These are phyloP conservation scores for Amphipyra tragopoginis DNA, from an alignment of 2,888 invertebrate genomes.

Conservation along the genomic window DNA sequence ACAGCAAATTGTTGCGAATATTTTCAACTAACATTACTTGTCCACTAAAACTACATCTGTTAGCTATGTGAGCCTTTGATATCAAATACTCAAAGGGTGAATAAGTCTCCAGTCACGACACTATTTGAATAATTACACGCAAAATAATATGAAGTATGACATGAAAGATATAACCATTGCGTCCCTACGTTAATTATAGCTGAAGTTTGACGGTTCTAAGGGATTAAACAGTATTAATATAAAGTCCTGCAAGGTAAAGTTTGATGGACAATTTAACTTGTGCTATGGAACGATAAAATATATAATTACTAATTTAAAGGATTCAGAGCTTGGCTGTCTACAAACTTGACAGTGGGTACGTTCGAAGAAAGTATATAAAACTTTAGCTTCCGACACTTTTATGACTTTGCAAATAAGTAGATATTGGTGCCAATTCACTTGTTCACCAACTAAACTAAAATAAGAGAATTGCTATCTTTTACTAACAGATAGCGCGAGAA, in stretches of 20 bases:
- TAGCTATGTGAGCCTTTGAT: background rate
- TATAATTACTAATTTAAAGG: background rate
- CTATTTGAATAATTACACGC: background rate
- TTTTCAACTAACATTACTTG: no score
- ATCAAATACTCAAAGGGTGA: background rate
- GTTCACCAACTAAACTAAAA: no score
- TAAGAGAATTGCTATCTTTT: no score
- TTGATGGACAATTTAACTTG: conserved; percentile 21
- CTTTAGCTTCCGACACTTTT: no score
- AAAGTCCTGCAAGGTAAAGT: conserved; percentile 7
- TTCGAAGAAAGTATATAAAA: no score
- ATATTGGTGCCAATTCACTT: no score
- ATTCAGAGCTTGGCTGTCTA: background rate
- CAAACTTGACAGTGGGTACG: background rate
- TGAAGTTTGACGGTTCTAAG: conserved; percentile 5
- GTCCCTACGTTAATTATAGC: conserved; percentile 2
- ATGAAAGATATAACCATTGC: conserved; percentile 2
- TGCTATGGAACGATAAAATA: conserved; percentile 15
- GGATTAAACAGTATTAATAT: conserved; percentile 12
- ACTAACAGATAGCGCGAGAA: no score
- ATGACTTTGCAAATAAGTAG: no score
- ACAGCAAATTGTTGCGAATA: no score
- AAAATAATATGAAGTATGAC: conserved; percentile 2
- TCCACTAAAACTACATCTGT: no score
- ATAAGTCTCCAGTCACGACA: background rate